Evolutionary conservation across 37 sponge, comb jelly and placozoan species (phyloP), one percentile per base, ranked within the genome.

Genomic region (Cladorhizidae sp.): DNA sequence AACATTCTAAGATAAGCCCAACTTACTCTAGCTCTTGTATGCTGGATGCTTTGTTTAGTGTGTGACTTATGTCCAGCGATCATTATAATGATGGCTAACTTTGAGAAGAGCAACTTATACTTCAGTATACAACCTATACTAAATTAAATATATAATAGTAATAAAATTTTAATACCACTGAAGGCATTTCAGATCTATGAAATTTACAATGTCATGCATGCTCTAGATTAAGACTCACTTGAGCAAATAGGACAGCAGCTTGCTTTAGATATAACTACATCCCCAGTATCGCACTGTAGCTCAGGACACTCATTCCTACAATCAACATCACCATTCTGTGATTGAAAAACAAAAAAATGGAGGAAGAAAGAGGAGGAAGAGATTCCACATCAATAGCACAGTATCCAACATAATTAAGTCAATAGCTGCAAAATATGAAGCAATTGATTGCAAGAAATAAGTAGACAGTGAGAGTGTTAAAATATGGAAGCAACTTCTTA

Each of bases 171-270:
- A n/a, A n/a, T n/a, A n/a, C n/a, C n/a, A n/a, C n/a, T n/a, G n/a
- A n/a, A n/a, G n/a, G n/a, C n/a, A n/a, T n/a, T n/a, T n/a, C n/a
- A n/a, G n/a, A n/a, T n/a, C n/a, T n/a, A n/a, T n/a, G n/a, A n/a
- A n/a, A n/a, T 64, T 25, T 26, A 64, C 21, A 25, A 64, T 64
- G 28, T 11, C 29, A n/a, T 25, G 29, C 64, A 64, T 64, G 23
- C 3, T 36, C 28, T 8, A 72, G 50, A 7, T 49, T n/a, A n/a
- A n/a, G n/a, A 23, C 75, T 75, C 59, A 85, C 62, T 55, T 71
- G 78, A 78, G 32, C 85, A 85, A 2, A 25, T n/a, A 57, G 28
- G 55, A 62, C 85, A 85, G 72, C 85, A 85, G 21, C 41, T 77
- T 9, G 71, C 71, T 1, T 67, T 61, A 28, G 49, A 23, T 12